A percentile compares a stretch with the other conserved stretches of the same genome.
phyloP scores from a whole-genome alignment of 2,113 vertebrate genomes.

The Silurus glanis region DNA sequence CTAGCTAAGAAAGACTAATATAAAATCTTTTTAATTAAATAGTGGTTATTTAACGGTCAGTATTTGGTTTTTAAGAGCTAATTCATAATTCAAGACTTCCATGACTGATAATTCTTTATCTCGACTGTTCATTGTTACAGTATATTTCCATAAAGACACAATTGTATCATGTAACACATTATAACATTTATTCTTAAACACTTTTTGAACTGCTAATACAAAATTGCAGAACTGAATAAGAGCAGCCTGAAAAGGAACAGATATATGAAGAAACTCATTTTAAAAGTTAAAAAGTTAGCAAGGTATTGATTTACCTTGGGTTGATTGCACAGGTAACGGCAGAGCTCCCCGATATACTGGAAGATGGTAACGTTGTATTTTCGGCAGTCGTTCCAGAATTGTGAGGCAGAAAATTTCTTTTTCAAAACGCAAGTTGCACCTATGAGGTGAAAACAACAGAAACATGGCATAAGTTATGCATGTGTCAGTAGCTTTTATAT shows the following conservation, averaged over 20 bases:
- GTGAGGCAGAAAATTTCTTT: slow-evolving; percentile 93
- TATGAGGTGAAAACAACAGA: slow-evolving; percentile 49
- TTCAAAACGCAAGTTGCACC: slow-evolving; percentile 91
- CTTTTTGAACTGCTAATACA: not conserved
- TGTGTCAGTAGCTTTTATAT: not conserved
- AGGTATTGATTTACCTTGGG: slow-evolving; percentile 75
- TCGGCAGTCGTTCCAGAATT: slow-evolving; percentile 91
- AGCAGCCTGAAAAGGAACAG: not conserved
- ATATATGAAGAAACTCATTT: not conserved
- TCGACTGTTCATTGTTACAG: not conserved
- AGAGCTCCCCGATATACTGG: slow-evolving; percentile 94
- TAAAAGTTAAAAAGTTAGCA: not conserved
- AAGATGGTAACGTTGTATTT: slow-evolving; percentile 86
- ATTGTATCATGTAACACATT: not conserved
- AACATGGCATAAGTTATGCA: not conserved
- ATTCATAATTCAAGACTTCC: not conserved
- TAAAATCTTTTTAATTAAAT: not conserved
- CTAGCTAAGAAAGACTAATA: not conserved
- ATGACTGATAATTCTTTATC: not conserved
- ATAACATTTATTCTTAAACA: not conserved
- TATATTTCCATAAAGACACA: not conserved
- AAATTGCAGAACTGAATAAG: not conserved
- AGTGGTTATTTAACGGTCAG: too few relatives aligned
- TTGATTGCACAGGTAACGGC: slow-evolving; percentile 90
- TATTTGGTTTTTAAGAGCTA: not conserved